These are phyloP conservation scores for Centroberyx gerrardi DNA, from an alignment of 2,797 vertebrate genomes.

Conservation along the genomic window DNA sequence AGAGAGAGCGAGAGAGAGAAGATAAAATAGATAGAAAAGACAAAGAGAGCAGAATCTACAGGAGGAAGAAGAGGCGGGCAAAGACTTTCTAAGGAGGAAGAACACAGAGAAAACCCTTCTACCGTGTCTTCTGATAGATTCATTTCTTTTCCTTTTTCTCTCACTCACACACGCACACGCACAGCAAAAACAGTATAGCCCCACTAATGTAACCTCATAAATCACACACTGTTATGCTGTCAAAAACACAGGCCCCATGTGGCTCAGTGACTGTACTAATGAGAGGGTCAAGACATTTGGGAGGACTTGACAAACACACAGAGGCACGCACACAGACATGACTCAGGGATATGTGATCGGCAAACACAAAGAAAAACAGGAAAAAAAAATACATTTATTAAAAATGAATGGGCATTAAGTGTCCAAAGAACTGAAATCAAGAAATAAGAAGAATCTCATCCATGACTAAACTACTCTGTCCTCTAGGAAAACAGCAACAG, in stretches of 20 bases:
- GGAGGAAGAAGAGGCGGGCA: slow-evolving; percentile 8
- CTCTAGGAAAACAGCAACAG: not conserved
- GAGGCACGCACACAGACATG: not conserved
- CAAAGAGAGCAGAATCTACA: slow-evolving; percentile 17
- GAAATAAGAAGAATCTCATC: not conserved
- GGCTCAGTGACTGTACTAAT: slow-evolving; percentile 25
- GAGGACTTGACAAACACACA: slow-evolving; percentile 20
- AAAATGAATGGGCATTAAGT: no score
- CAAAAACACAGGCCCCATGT: slow-evolving; percentile 14
- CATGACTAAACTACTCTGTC: not conserved
- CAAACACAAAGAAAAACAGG: not conserved
- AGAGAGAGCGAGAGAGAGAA: slow-evolving; percentile 18
- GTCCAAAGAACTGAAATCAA: not conserved
- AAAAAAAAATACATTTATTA: not conserved
- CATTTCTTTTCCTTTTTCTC: not conserved
- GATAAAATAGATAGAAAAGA: slow-evolving; percentile 33
- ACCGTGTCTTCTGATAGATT: not conserved
- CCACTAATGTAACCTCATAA: slow-evolving; percentile 16
- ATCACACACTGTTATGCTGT: slow-evolving; percentile 15
- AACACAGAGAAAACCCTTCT: not conserved
- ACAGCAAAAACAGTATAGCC: slow-evolving; percentile 2
- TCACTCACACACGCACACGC: not conserved
- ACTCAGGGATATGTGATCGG: slow-evolving; percentile 11
- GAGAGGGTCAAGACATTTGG: slow-evolving; percentile 33
- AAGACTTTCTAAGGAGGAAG: not conserved